Base-by-base conservation (phyloP, 37 sponge, comb jelly and placozoan species). In the Beroe ovata region DNA sequence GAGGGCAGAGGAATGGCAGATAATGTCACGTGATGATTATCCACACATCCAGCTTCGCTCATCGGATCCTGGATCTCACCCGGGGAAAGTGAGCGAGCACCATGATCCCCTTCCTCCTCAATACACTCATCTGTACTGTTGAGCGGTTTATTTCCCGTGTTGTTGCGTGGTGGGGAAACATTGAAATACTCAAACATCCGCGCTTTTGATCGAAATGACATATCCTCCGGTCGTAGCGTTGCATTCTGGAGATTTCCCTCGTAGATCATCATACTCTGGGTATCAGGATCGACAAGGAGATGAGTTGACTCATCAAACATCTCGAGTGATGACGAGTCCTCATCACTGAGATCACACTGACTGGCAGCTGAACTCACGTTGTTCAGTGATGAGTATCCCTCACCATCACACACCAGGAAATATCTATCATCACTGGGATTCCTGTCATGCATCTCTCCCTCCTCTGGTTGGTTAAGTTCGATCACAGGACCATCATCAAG, bases 171-270 rank as follows among this genome's bases (percentile, higher is more conserved):
- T 6, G 63, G 63, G 21, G 8, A 6, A n/a, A 42, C 84, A 3
- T 77, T 42, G 84, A 77, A 77, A 30, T 42, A 33, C 54, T 77
- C 84, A 36, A 77, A 77, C 84, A 77, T 77, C 22, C 41, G 3
- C 20, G 84, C 84, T 40, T 77, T 77, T 19, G 84, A 77, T n/a
- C 84, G 41, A 29, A 77, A 77, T n/a, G 84, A 77, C 84, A 77
- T 77, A 16, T 77, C 84, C 84, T 77, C 84, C 28, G 84, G 84
- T 23, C 25, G 16, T 19, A 77, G 54, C 35, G 84, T 77, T n/a
- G 1, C 28, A 36, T 77, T 25, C 41, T 0, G 1, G 1, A 34
- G 69, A 33, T 8, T 8, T 11, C 32, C 30, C 6, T 66, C 69
- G 54, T 47, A 47, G 11, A 47, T 47, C 63, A 62, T 28, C 19